Conservation (phyloP, 1,140 invertebrate genomes). For the Dreissena rostriformis region DNA sequence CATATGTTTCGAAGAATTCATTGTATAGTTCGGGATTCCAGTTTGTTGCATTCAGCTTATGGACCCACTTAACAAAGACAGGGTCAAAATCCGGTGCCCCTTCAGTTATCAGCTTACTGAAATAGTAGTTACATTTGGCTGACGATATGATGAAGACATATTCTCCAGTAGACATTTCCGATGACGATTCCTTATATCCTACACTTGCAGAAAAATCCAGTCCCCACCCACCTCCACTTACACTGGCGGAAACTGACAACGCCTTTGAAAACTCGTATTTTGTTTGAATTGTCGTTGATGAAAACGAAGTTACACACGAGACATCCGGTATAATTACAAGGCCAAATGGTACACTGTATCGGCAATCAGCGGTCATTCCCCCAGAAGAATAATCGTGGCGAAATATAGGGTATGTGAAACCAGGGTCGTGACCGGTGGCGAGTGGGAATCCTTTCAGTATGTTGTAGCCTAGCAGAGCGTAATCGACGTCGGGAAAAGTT, state of each 20-base stretch:
- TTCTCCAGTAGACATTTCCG: slow-evolving; percentile 10
- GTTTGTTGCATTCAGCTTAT: neutral
- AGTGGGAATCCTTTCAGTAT: slow-evolving; percentile 31
- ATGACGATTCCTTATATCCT: slow-evolving; percentile 34
- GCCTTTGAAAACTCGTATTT: neutral
- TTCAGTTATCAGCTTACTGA: slow-evolving; percentile 2
- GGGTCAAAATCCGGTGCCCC: slow-evolving; percentile 9
- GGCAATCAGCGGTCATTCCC: slow-evolving; percentile 17
- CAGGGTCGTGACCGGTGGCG: slow-evolving; percentile 31
- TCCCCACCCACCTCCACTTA: slow-evolving; percentile 8
- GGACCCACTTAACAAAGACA: slow-evolving; percentile 20
- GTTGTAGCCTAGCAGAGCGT: slow-evolving; percentile 44
- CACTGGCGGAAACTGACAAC: slow-evolving; percentile 15
- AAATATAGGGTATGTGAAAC: slow-evolving; percentile 49
- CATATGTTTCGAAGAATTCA: slow-evolving; percentile 27
- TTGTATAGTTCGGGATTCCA: slow-evolving; percentile 2
- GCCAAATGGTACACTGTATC: slow-evolving; percentile 21
- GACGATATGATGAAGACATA: slow-evolving; percentile 25
- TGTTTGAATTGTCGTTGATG: slow-evolving; percentile 1
- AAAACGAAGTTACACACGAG: slow-evolving; percentile 3
- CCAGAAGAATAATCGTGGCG: neutral
- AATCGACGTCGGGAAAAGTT: slow-evolving; percentile 42
- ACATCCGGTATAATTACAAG: slow-evolving; percentile 10
- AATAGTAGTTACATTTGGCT: slow-evolving; percentile 38
- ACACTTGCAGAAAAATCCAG: slow-evolving; percentile 23